A percentile compares a stretch with the other conserved stretches of the same genome.
phyloP scores from a whole-genome alignment of 2,113 vertebrate species.

The Seriola aureovittata region DNA sequence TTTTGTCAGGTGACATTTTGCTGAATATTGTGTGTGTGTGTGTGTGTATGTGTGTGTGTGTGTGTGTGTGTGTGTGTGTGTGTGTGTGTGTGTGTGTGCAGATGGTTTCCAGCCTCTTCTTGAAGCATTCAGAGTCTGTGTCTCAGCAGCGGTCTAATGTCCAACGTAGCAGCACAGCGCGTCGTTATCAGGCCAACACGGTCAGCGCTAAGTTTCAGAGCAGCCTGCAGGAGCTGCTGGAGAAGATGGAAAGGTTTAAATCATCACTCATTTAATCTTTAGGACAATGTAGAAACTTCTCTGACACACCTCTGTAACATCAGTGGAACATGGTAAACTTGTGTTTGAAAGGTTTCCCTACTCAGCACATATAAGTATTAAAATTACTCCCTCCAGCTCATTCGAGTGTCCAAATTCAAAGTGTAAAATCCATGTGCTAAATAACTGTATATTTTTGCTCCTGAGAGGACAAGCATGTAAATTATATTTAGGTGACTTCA shows the following conservation, averaged over 20 bases:
- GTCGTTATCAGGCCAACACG: conserved; percentile 92
- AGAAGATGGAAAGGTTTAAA: conserved; percentile 94
- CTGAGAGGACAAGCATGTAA: neutral
- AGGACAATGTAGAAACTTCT: neutral
- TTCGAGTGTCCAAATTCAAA: neutral
- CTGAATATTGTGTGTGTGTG: neutral
- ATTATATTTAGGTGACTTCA: neutral
- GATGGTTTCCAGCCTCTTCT: conserved; percentile 94
- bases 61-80: neutral
- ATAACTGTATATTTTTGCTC: neutral
- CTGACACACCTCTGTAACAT: neutral
- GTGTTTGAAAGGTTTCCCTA: neutral
- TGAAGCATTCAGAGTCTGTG: conserved; percentile 87
- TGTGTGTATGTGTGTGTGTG: conserved; percentile 29
- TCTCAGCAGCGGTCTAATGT: conserved; percentile 87
- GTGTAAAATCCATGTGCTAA: neutral
- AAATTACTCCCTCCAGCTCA: neutral
- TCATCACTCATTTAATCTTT: neutral
- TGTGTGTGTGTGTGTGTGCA: conserved; percentile 59
- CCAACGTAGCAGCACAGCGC: conserved; percentile 87
- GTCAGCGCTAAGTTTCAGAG: conserved; percentile 95
- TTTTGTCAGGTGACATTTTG: neutral
- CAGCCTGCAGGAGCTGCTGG: conserved; percentile 94
- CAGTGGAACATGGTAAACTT: neutral
- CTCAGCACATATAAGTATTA: neutral